phyloP scores from a whole-genome alignment of 2,113 vertebrate genomes.

The Triplophysa rosa region DNA sequence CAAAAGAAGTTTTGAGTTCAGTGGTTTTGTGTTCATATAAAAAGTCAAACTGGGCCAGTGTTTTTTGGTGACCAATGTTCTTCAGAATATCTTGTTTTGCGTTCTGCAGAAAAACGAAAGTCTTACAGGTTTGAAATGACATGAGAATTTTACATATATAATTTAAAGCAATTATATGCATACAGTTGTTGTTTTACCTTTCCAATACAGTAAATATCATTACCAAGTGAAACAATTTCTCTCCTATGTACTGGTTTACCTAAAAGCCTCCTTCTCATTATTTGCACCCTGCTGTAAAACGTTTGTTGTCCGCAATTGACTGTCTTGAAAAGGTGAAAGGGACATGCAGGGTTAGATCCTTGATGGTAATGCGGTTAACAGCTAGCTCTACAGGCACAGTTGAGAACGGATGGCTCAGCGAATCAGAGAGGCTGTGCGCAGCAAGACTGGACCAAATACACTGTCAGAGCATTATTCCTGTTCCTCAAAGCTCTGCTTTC shows the following conservation, averaged over 20 bases:
- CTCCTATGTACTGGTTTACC: background rate
- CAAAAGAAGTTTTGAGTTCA: no score
- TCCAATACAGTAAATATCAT: background rate
- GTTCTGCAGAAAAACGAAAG: no score
- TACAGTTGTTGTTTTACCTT: background rate
- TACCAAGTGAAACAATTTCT: background rate
- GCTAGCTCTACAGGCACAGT: constrained; percentile 42
- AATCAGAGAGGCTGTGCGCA: constrained; percentile 10
- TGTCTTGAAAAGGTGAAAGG: constrained; percentile 8
- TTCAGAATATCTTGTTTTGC: no score
- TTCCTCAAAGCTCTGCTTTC: constrained; percentile 14
- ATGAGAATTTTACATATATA: background rate
- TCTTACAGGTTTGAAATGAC: no score
- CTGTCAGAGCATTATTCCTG: constrained; percentile 35
- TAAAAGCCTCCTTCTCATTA: background rate
- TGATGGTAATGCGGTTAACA: constrained; percentile 15
- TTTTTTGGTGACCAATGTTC: no score
- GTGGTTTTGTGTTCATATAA: no score
- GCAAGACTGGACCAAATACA: constrained; percentile 31
- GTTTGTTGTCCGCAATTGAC: no score
- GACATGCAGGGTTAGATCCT: background rate
- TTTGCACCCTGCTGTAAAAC: background rate
- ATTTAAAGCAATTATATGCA: background rate
- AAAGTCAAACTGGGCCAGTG: no score
- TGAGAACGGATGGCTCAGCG: constrained; percentile 35